Conservation (phyloP, 2,113 vertebrate species). For the Damaliscus lunatus region DNA sequence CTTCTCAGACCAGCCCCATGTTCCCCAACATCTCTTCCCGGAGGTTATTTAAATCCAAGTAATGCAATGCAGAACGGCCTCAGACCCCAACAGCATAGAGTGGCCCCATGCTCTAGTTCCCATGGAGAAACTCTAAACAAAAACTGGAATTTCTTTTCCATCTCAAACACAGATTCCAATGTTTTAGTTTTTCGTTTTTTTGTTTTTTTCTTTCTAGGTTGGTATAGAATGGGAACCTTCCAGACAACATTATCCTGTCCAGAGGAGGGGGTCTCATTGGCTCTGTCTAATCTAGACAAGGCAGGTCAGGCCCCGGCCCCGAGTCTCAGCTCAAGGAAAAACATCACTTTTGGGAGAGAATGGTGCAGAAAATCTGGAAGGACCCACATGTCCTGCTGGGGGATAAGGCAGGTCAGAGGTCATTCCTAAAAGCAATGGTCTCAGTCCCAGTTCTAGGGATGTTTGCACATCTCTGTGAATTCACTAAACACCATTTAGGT, state of each 20-base stretch:
- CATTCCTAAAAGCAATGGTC: background rate
- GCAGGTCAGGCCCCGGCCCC: no score
- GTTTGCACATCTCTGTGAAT: background rate
- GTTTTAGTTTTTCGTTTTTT: rapidly evolving
- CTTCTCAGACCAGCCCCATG: background rate
- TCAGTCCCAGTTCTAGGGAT: rapidly evolving
- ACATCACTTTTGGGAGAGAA: background rate
- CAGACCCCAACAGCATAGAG: rapidly evolving
- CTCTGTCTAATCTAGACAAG: rapidly evolving
- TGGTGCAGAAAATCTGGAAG: rapidly evolving
- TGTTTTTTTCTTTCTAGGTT: background rate
- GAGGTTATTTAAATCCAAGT: background rate
- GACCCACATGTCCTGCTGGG: rapidly evolving
- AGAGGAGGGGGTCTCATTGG: background rate
- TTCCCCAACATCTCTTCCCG: background rate
- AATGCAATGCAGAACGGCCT: background rate
- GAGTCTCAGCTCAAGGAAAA: rapidly evolving
- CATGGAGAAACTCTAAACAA: background rate
- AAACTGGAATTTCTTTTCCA: background rate
- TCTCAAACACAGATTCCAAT: background rate
- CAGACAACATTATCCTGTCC: background rate
- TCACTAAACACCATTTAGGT: rapidly evolving
- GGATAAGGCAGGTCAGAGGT: rapidly evolving
- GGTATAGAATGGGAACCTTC: no score
- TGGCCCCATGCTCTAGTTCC: background rate